phyloP scores from a whole-genome alignment of 2,888 invertebrate species.

The Lasioglossum marginatum region DNA sequence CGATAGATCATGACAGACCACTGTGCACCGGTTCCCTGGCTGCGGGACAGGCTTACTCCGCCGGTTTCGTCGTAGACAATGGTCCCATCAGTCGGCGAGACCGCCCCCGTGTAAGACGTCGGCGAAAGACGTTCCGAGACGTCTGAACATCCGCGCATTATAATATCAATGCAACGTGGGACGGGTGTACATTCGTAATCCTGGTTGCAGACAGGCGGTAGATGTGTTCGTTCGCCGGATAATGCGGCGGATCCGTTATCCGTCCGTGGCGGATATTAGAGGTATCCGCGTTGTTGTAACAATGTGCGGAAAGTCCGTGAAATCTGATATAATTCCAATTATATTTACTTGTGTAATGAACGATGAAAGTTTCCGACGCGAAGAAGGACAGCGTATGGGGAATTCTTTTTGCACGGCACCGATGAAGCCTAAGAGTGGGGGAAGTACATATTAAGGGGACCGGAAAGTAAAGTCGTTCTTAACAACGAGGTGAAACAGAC shows the following conservation, averaged over 20 bases:
- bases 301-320: not conserved
- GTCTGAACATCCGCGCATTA: constrained; percentile 32
- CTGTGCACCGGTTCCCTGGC: not conserved
- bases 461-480: too few species aligned
- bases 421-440: too few species aligned
- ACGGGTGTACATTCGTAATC: constrained; percentile 48
- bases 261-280: constrained; percentile 30
- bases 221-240: constrained; percentile 43
- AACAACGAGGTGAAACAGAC: too few species aligned
- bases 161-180: constrained; percentile 35
- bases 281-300: constrained; percentile 26
- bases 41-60: not conserved
- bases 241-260: constrained; percentile 42
- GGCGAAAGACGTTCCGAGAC: constrained; percentile 19
- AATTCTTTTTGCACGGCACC: too few species aligned
- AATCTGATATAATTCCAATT: too few species aligned
- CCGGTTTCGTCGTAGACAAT: not conserved
- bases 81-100: not conserved
- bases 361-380: too few species aligned
- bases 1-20: too few species aligned
- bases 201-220: constrained; percentile 32
- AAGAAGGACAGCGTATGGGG: too few species aligned
- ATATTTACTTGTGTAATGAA: too few species aligned
- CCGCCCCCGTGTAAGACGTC: not conserved
- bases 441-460: too few species aligned